Percentiles rank a stretch among this genome's conserved stretches.
Evolutionary conservation across 1,140 invertebrate genomes (phyloP).

Genomic region (Frieseomelitta varia): DNA sequence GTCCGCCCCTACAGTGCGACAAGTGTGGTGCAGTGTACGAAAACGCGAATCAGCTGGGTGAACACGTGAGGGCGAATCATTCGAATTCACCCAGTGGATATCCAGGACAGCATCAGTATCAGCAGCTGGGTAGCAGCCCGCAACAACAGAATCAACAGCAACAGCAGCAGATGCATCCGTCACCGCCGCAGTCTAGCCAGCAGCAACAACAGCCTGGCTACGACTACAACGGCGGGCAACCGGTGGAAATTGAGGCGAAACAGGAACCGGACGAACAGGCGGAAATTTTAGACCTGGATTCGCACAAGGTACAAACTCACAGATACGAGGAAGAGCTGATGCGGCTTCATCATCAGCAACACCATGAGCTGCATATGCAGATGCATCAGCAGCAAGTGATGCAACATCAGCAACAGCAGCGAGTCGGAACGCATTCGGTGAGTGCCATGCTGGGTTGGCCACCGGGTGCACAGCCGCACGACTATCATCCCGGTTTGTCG

Average conservation of each 20-base stretch:
- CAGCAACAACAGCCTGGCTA: constrained; percentile 78
- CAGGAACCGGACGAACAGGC: constrained; percentile 87
- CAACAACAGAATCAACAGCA: constrained; percentile 66
- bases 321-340: constrained; percentile 75
- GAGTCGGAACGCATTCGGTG: constrained; percentile 81
- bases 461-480: constrained; percentile 67
- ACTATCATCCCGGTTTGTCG: constrained; percentile 71
- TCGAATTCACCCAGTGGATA: constrained; percentile 82
- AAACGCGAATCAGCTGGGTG: constrained; percentile 86
- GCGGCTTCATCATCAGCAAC: constrained; percentile 70
- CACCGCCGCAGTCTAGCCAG: constrained; percentile 71
- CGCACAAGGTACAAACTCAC: constrained; percentile 88
- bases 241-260: constrained; percentile 78
- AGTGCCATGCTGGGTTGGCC: constrained; percentile 82
- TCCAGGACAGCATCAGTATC: constrained; percentile 70
- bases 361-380: constrained; percentile 68
- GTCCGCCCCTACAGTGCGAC: constrained; percentile 88
- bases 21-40: constrained; percentile 91
- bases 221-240: constrained; percentile 73
- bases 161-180: constrained; percentile 60
- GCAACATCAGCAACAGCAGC: constrained; percentile 65
- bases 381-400: constrained; percentile 74
- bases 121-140: constrained; percentile 70
- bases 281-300: constrained; percentile 93
- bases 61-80: constrained; percentile 88